phyloP scores from a whole-genome alignment of 2,113 vertebrate genomes.

The Thymallus thymallus region DNA sequence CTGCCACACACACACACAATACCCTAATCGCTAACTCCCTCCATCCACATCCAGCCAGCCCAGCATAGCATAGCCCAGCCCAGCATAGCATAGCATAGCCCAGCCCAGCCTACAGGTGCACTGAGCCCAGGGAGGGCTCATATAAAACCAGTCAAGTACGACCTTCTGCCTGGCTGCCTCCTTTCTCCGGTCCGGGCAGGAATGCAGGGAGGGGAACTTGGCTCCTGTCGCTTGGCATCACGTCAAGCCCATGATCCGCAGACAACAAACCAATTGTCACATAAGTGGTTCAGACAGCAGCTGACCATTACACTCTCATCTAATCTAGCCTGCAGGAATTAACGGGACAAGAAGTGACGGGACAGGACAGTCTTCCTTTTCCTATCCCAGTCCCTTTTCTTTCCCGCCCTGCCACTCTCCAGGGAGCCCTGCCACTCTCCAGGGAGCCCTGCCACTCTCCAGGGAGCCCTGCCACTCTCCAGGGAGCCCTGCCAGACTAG shows the following conservation, averaged over 20 bases:
- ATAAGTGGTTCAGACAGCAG: conserved; percentile 82
- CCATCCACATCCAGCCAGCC: too few species aligned
- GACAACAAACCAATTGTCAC: conserved; percentile 84
- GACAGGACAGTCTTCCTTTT: conserved; percentile 43
- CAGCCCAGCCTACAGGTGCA: conserved; percentile 68
- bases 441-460: conserved; percentile 47
- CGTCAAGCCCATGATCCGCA: conserved; percentile 75
- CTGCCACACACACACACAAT: conserved; percentile 6
- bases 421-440: neutral
- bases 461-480: neutral
- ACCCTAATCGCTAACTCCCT: too few species aligned
- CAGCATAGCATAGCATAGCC: too few species aligned
- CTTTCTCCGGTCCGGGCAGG: conserved; percentile 74
- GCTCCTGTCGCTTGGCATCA: conserved; percentile 80
- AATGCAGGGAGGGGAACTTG: conserved; percentile 74
- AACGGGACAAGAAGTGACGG: too few species aligned
- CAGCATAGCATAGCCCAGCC: too few species aligned
- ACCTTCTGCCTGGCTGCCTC: conserved; percentile 79
- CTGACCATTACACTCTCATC: conserved; percentile 72
- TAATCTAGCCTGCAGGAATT: conserved; percentile 51
- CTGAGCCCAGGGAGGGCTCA: conserved; percentile 50
- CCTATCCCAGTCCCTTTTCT: conserved; percentile 42
- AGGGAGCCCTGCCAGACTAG: conserved; percentile 3
- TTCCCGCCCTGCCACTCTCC: conserved; percentile 62
- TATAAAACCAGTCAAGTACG: conserved; percentile 73